Evolutionary conservation across 1,140 invertebrate species (phyloP).

Genomic region (Drosophila lacertosa): DNA sequence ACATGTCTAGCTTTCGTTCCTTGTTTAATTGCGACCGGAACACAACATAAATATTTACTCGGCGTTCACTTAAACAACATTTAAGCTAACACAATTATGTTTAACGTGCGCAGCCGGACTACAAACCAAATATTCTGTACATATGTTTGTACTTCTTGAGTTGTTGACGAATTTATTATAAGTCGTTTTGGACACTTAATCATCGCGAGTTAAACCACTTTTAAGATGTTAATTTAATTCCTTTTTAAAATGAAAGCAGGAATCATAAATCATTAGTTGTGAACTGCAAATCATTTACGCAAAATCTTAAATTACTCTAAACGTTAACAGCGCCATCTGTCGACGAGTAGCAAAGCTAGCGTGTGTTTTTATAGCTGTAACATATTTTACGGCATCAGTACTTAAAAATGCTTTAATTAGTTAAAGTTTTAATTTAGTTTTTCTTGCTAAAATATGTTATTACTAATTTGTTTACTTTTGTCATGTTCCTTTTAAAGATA

Average conservation of each 20-base stretch:
- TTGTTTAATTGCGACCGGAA: conserved; percentile 14
- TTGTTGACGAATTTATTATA: too few relatives aligned
- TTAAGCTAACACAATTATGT: neutral
- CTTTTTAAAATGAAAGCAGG: neutral
- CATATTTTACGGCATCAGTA: neutral
- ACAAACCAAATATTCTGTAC: neutral
- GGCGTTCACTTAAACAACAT: neutral
- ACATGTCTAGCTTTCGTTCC: neutral
- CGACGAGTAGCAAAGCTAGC: neutral
- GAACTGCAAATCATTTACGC: neutral
- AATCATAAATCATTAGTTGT: neutral
- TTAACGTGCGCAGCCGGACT: neutral
- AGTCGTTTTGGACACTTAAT: neutral
- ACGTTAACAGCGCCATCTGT: neutral
- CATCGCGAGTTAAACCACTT: neutral
- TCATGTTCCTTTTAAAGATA: too few relatives aligned
- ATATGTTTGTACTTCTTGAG: neutral
- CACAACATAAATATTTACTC: conserved; percentile 11
- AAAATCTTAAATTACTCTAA: neutral
- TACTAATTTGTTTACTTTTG: too few relatives aligned
- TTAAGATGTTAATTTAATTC: neutral
- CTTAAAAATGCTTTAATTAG: too few relatives aligned
- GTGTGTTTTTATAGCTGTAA: neutral
- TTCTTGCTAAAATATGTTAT: too few relatives aligned
- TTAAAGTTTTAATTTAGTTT: too few relatives aligned